Evolutionary conservation across 2,888 invertebrate genomes (phyloP).

Genomic region (Agonopterix subpropinquella): DNA sequence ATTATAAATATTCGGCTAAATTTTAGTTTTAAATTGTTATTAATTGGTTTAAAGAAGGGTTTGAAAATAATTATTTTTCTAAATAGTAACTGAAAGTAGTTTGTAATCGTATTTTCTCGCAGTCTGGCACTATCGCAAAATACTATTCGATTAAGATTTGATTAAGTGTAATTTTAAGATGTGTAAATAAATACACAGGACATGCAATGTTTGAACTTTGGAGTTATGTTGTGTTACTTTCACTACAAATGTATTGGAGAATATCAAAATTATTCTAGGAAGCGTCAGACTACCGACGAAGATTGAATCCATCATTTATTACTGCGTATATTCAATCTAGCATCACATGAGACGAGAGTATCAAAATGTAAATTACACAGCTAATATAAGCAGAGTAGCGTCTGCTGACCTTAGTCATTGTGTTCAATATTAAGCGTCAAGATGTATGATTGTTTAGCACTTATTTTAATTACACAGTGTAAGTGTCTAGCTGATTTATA

Average conservation of each 20-base stretch:
- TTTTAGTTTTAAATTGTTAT: constrained; percentile 18
- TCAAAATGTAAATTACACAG: background rate
- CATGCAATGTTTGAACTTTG: constrained; percentile 23
- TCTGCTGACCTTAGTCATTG: background rate
- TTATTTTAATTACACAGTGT: background rate
- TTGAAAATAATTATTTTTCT: constrained; percentile 34
- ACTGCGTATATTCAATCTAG: background rate
- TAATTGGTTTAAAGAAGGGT: constrained; percentile 20
- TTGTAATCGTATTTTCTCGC: constrained; percentile 46
- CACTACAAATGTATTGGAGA: background rate
- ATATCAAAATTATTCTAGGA: no score
- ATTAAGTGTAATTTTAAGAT: constrained; percentile 58
- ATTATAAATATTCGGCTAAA: constrained; percentile 8
- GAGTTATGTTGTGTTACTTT: constrained; percentile 9
- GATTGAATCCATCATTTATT: no score
- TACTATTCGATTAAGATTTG: constrained; percentile 51
- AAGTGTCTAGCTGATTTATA: background rate
- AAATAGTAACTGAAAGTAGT: constrained; percentile 27
- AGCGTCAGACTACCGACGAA: no score
- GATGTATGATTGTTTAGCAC: constrained; percentile 2
- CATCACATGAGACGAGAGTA: background rate
- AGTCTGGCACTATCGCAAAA: constrained; percentile 53
- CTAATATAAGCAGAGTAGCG: background rate
- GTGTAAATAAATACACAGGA: constrained; percentile 66
- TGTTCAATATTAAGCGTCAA: constrained; percentile 3